Percentiles rank a stretch among this genome's conserved stretches.
phyloP scores from a whole-genome alignment of 2,113 vertebrate species.

The Porphyrio hochstetteri region DNA sequence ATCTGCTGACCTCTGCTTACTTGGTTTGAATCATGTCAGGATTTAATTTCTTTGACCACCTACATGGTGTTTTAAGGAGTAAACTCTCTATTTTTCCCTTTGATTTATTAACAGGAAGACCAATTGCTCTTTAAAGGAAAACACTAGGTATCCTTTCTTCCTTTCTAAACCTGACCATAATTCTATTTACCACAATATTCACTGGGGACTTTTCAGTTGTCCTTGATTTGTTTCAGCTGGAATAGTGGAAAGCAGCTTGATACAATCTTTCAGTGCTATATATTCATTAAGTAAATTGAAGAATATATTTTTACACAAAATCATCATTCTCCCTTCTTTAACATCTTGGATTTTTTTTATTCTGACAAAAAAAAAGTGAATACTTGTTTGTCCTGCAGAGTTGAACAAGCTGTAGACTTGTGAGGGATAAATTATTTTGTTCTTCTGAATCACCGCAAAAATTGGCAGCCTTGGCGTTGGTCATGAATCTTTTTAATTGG shows the following conservation, averaged over 20 bases:
- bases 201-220: not conserved
- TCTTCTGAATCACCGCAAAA: not conserved
- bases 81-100: not conserved
- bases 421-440: not conserved
- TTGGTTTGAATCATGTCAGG: not conserved
- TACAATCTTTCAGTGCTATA: not conserved
- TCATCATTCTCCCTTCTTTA: not conserved
- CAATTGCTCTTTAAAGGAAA: not conserved
- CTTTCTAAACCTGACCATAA: not conserved
- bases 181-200: not conserved
- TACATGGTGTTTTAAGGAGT: not conserved
- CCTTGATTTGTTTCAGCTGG: not conserved
- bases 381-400: not conserved
- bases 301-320: not conserved
- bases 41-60: not conserved
- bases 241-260: not conserved
- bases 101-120: not conserved
- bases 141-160: not conserved
- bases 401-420: not conserved
- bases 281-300: not conserved
- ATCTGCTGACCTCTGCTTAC: not conserved
- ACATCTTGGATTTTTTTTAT: not conserved
- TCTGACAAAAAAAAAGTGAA: not conserved
- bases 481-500: not conserved
- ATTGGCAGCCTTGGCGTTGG: not conserved